A percentile compares a stretch with the other conserved stretches of the same genome.
phyloP scores from a whole-genome alignment of 2,888 invertebrate species.

The Andricus quercusramuli region DNA sequence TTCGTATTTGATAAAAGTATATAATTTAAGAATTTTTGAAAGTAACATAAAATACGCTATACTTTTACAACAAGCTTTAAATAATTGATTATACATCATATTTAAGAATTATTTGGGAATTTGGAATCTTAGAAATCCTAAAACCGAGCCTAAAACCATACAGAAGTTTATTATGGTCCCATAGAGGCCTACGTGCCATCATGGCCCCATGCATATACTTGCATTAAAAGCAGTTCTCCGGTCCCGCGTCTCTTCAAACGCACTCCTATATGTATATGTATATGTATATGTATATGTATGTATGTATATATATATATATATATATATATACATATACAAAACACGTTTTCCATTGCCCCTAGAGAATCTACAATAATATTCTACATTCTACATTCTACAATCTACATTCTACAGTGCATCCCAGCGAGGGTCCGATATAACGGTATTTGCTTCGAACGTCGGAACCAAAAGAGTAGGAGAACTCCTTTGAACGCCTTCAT shows the following conservation, averaged over 20 bases:
- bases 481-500: slow-evolving; percentile 31
- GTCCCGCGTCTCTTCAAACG: neutral
- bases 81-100: neutral
- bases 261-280: no score
- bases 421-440: slow-evolving; percentile 29
- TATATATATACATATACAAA: neutral
- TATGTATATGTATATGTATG: neutral
- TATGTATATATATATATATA: no score
- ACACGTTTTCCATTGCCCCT: slow-evolving; percentile 23
- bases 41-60: neutral
- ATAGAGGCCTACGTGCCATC: neutral
- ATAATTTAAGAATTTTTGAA: no score
- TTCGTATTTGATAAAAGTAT: neutral
- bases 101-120: neutral
- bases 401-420: slow-evolving; percentile 27
- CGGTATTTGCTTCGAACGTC: slow-evolving; percentile 27
- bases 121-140: neutral
- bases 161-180: neutral
- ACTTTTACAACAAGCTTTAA: neutral
- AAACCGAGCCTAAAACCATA: neutral
- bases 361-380: slow-evolving; percentile 29
- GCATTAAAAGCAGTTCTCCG: slow-evolving; percentile 16
- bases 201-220: neutral
- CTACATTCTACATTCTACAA: slow-evolving; percentile 15
- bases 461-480: slow-evolving; percentile 33